Base-by-base conservation (phyloP, 2,113 vertebrate species). In the Anarrhichthys ocellatus region DNA sequence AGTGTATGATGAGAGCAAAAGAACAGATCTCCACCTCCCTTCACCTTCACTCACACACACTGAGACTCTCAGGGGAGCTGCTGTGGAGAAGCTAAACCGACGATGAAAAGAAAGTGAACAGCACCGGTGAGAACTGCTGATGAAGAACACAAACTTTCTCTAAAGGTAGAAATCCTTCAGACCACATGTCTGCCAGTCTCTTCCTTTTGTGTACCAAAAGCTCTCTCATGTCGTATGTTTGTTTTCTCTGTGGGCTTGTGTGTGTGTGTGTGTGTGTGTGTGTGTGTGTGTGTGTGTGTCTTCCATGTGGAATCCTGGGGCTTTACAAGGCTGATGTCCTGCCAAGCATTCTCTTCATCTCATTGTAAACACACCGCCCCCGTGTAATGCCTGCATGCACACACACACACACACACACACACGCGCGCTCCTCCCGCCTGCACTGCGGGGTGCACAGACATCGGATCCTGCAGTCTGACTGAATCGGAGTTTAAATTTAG, bases 321-420 rank as follows among this genome's bases (percentile, higher is more conserved):
- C 54, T 91, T 92, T 84, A 91, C 84, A 86, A 89, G 88, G 67
- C 76, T 87, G 82, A 82, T 56, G 42, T 81, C 81, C 87, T 91
- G 87, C 92, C 85, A 90, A 89, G 80, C 85, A 72, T 89, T 81
- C 80, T 90, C 84, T 90, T 92, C 88, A 93, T 89, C 89, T 92
- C 74, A 87, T 77, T 81, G 72, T 90, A 90, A 90, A 92, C 85
- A 84, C 70, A 75, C 73, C 69, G 46, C 84, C 65, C 46, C 66
- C 71, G 9, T 78, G 77, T 68, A 69, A 80, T 81, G 70, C 82
- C 62, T 68, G 24, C 80, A 38, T 29, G 5, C 65, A 63, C 59
- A 70, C 62, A 66, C 61, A 64, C 58, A 27, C 4, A 22, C 18
- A 36, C 62, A 1, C 48, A 24, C 52, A 9, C 52, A 4, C n/a